Base-by-base conservation (phyloP, 92 coral and sea anemone species). In the Pocillopora grandis region DNA sequence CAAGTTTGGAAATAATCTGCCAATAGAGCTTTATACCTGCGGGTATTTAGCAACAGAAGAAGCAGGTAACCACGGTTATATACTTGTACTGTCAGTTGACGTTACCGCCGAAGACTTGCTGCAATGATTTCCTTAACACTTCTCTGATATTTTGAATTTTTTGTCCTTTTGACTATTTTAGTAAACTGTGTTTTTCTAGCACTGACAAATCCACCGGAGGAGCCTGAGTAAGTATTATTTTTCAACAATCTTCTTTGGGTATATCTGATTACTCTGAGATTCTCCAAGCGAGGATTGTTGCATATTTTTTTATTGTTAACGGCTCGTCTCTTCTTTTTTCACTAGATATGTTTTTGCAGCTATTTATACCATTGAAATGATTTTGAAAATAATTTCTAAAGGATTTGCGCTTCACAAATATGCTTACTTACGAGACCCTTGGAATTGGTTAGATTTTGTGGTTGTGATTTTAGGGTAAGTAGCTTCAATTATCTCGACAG, bases 391-490 rank as follows among this genome's bases (percentile, higher is more conserved):
- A 59, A 94, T 94, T 48, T 92, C 95, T 2, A 91, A 93, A 74
- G 98, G 98, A 21, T 96, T 96, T 85, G 98, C 90, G 42, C 85
- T 96, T 48, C 98, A 96, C 62, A 92, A 92, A 60, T 91, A 88
- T 78, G 98, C 98, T 9, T 96, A 96, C 68, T 86, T 96, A 27
- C 76, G 98, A 78, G 98, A 96, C 63, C 85, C 97, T 0, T 96
- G 98, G 98, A 96, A 96, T 77, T 90, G 94, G 93, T 72, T 96
- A 60, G 98, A 96, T 58, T 96, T 96, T 81, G 92, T 90, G 36
- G 98, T 96, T 15, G 98, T 96, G 20, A 94, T 96, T 57, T 77
- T 96, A 64, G 98, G 98, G 98, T 96, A 85, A 82, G 98, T 65
- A 17, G 14, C 21, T 12, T 2, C 21, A 18, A 42, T 42, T 42